Conservation (phyloP, 2,888 invertebrate species). For the Spatulosminthurus flaviceps region DNA sequence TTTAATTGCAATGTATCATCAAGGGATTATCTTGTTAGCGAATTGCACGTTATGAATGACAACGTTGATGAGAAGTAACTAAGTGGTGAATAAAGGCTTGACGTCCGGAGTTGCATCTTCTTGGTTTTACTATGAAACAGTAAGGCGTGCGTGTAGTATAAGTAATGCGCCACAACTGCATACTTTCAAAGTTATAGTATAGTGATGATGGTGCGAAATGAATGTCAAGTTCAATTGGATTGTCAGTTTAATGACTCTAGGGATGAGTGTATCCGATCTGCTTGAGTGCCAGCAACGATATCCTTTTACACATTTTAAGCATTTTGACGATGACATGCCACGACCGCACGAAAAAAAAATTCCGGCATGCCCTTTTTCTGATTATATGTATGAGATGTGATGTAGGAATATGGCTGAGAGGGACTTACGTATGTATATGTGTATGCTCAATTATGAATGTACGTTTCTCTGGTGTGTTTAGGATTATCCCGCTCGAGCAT, state of each 20-base stretch:
- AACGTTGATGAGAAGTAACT: too few species aligned
- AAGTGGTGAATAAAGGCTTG: too few species aligned
- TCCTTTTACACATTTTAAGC: neutral
- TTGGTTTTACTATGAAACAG: too few species aligned
- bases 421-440: neutral
- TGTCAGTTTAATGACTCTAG: neutral
- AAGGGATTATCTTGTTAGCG: too few species aligned
- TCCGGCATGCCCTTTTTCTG: neutral
- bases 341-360: neutral
- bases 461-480: neutral
- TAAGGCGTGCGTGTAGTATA: too few species aligned
- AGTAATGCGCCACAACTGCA: too few species aligned
- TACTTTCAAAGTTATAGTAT: too few species aligned
- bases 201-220: neutral
- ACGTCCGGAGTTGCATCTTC: too few species aligned
- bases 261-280: neutral
- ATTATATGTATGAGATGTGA: neutral
- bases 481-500: neutral
- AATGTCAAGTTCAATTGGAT: constrained; percentile 7
- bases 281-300: neutral
- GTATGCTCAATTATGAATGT: too few species aligned
- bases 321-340: neutral
- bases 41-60: too few species aligned
- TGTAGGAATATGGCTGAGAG: too few species aligned
- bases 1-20: too few species aligned